Evolutionary conservation across 1,140 invertebrate species (phyloP).

Genomic region (Caenorhabditis latens): DNA sequence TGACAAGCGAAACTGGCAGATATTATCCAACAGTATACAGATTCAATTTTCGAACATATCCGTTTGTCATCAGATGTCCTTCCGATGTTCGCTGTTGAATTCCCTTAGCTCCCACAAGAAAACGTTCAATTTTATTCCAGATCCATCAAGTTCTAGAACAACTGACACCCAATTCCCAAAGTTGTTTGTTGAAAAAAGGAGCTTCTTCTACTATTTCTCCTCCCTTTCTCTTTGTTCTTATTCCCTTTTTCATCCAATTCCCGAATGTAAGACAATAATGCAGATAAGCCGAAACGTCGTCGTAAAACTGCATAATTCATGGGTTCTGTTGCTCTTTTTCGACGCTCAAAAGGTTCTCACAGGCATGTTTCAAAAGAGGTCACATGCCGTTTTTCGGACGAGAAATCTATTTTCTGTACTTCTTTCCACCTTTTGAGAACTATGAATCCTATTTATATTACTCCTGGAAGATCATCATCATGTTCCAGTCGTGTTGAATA

Average conservation of each 20-base stretch:
- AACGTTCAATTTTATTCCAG: neutral
- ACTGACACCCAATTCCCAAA: slow-evolving; percentile 14
- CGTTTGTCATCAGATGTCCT: neutral
- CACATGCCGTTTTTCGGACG: neutral
- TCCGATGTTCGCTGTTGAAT: neutral
- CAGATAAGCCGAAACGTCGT: slow-evolving; percentile 36
- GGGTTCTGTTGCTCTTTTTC: slow-evolving; percentile 38
- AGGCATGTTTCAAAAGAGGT: slow-evolving; percentile 7
- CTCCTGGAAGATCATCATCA: too few relatives aligned
- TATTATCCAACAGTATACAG: too few relatives aligned
- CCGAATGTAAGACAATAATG: slow-evolving; percentile 41
- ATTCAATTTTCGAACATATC: too few relatives aligned
- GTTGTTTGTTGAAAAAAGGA: neutral
- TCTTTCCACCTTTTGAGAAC: too few relatives aligned
- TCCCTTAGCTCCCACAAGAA: neutral
- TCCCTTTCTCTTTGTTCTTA: neutral
- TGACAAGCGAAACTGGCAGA: neutral
- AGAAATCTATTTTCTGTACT: neutral
- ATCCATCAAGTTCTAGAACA: neutral
- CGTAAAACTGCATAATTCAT: slow-evolving; percentile 50
- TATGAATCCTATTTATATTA: too few relatives aligned
- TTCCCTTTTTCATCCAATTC: neutral
- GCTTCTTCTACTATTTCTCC: neutral
- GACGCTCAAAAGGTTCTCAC: slow-evolving; percentile 1
- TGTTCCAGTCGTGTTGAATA: too few relatives aligned